These are phyloP conservation scores for Brachyalestes nurse DNA, from an alignment of 2,797 vertebrate species.

Conservation along the genomic window DNA sequence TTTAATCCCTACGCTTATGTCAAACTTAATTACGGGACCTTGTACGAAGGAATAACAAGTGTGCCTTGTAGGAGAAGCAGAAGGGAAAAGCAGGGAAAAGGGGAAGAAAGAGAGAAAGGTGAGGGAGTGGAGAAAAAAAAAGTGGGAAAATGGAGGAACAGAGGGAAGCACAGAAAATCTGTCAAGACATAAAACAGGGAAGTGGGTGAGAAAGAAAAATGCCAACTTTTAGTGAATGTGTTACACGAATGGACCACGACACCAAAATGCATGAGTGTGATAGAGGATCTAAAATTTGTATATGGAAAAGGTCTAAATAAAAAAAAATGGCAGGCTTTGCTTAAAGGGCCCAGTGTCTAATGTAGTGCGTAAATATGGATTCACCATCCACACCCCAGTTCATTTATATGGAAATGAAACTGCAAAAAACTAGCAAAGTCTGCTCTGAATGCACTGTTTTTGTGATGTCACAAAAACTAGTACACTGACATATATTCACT, in stretches of 20 bases:
- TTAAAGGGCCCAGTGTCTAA: too few relatives aligned
- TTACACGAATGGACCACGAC: slow-evolving; percentile 49
- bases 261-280: slow-evolving; percentile 33
- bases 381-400: too few relatives aligned
- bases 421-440: too few relatives aligned
- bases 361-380: too few relatives aligned
- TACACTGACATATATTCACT: too few relatives aligned
- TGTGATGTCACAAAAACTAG: too few relatives aligned
- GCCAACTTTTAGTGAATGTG: slow-evolving; percentile 35
- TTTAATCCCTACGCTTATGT: slow-evolving; percentile 99
- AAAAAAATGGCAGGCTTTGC: slow-evolving; percentile 30
- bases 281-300: slow-evolving; percentile 13
- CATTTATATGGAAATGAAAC: too few relatives aligned
- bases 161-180: slow-evolving; percentile 67
- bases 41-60: slow-evolving; percentile 99
- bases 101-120: slow-evolving; percentile 66
- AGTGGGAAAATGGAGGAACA: slow-evolving; percentile 59
- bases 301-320: slow-evolving; percentile 11
- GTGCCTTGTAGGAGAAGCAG: slow-evolving; percentile 79
- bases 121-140: slow-evolving; percentile 63
- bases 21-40: slow-evolving; percentile 99
- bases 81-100: slow-evolving; percentile 55
- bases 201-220: slow-evolving; percentile 51
- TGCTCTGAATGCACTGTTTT: too few relatives aligned
- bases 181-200: slow-evolving; percentile 58